These are phyloP conservation scores for Beris chalybata DNA, from an alignment of 2,888 invertebrate species.

Conservation along the genomic window DNA sequence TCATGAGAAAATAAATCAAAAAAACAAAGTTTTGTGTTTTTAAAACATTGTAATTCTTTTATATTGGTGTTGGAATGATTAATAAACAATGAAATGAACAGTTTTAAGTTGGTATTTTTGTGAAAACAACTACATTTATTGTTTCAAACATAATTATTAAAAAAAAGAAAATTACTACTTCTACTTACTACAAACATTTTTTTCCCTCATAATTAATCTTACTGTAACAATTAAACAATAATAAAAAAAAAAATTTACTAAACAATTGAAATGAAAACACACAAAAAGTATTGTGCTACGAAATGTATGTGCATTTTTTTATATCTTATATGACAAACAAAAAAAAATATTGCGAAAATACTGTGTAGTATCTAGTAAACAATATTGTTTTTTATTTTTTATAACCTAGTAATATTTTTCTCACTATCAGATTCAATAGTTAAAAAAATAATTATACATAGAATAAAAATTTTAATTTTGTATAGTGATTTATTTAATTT, in stretches of 20 bases:
- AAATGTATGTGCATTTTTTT: constrained; percentile 46
- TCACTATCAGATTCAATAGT: too few species aligned
- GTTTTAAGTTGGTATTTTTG: not conserved
- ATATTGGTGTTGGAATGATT: constrained; percentile 36
- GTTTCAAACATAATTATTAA: not conserved
- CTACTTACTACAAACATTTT: not conserved
- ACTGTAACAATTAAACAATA: constrained; percentile 3
- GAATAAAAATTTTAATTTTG: too few species aligned
- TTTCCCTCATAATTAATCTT: not conserved
- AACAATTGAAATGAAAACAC: not conserved
- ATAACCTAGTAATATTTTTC: too few species aligned
- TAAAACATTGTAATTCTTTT: constrained; percentile 23
- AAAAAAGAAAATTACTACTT: not conserved
- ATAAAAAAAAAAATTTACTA: not conserved
- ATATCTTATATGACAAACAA: too few species aligned
- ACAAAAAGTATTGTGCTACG: constrained; percentile 30
- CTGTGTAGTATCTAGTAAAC: too few species aligned
- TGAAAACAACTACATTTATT: not conserved
- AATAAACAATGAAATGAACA: constrained; percentile 7
- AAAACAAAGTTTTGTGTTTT: constrained; percentile 7
- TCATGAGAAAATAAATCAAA: constrained; percentile 5
- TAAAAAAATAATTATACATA: too few species aligned
- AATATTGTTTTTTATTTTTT: too few species aligned
- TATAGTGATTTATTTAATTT: too few species aligned
- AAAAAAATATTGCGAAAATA: too few species aligned